phyloP scores from a whole-genome alignment of 2,797 vertebrate genomes.

The Myotis vivesi region DNA sequence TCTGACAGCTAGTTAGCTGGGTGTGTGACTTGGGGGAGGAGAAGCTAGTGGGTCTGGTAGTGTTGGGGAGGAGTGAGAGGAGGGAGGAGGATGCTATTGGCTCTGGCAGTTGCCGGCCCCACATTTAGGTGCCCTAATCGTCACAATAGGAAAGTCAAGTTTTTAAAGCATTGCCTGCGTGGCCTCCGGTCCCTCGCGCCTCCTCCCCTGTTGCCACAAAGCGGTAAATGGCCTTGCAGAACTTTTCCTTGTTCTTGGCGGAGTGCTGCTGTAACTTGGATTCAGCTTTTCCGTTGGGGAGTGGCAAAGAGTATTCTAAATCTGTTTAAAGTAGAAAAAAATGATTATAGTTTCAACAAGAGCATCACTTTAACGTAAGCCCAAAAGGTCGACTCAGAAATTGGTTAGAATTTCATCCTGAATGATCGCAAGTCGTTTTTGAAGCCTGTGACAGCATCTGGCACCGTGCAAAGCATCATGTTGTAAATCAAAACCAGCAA shows the following conservation, averaged over 20 bases:
- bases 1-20: conserved; percentile 42
- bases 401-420: background rate
- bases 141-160: background rate
- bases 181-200: background rate
- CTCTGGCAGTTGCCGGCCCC: background rate
- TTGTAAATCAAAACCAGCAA: background rate
- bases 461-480: background rate
- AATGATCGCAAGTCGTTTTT: background rate
- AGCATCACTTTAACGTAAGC: background rate
- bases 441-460: background rate
- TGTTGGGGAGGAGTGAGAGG: background rate
- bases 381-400: background rate
- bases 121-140: background rate
- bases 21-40: conserved; percentile 39
- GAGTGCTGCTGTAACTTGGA: conserved; percentile 19
- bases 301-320: background rate
- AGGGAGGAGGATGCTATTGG: background rate
- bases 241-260: background rate
- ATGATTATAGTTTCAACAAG: background rate
- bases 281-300: conserved; percentile 34
- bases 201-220: background rate
- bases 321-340: background rate
- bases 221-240: background rate
- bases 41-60: background rate
- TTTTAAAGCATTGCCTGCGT: conserved; percentile 12